phyloP scores from a whole-genome alignment of 2,797 vertebrate genomes.

The Serranus cabrilla region DNA sequence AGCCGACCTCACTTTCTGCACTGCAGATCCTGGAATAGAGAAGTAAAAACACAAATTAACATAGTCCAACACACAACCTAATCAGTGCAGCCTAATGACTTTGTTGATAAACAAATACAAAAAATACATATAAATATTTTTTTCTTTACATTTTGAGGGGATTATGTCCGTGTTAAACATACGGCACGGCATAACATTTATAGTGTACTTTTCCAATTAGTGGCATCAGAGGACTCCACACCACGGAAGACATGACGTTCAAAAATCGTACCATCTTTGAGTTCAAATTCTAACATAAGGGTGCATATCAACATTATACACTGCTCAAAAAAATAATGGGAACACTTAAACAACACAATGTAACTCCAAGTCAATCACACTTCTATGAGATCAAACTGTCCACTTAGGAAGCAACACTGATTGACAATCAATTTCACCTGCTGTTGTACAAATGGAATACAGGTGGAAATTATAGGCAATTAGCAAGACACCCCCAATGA shows the following conservation, averaged over 20 bases:
- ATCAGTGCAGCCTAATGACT: not conserved
- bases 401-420: too few species aligned
- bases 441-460: too few species aligned
- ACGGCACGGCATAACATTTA: not conserved
- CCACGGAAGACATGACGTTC: not conserved
- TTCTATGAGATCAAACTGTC: too few species aligned
- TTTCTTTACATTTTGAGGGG: not conserved
- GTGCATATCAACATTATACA: not conserved
- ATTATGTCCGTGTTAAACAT: not conserved
- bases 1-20: slow-evolving; percentile 45
- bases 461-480: too few species aligned
- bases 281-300: slow-evolving; percentile 2
- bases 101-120: too few species aligned
- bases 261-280: not conserved
- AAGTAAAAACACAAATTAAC: not conserved
- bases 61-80: not conserved
- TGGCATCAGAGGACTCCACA: not conserved
- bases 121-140: too few species aligned
- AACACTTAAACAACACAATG: too few species aligned
- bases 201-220: not conserved
- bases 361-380: too few species aligned
- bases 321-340: too few species aligned
- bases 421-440: too few species aligned
- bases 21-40: slow-evolving; percentile 46
- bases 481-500: too few species aligned